A percentile compares a stretch with the other conserved stretches of the same genome.
Evolutionary conservation across 2,888 invertebrate species (phyloP).

Genomic region (Catotricha subobsoleta): DNA sequence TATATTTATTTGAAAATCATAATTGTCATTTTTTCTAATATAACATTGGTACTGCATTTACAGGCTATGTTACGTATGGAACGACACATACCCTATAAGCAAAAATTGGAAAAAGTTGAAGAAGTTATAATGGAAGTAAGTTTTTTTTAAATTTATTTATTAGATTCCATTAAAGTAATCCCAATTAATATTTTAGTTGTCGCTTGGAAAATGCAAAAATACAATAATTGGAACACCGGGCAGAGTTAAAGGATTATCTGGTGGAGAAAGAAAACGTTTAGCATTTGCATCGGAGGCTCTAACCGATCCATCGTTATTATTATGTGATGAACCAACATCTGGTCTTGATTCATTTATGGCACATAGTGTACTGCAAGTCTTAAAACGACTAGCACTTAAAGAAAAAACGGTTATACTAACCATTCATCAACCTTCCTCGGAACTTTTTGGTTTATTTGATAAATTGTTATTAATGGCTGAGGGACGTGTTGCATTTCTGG

Average conservation of each 20-base stretch:
- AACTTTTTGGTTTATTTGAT: constrained; percentile 78
- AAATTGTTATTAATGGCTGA: constrained; percentile 78
- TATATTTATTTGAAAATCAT: constrained; percentile 16
- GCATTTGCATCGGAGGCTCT: constrained; percentile 94
- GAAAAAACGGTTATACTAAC: constrained; percentile 85
- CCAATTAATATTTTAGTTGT: constrained; percentile 37
- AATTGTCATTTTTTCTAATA: background rate
- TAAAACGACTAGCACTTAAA: constrained; percentile 53
- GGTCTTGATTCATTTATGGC: constrained; percentile 96
- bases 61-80: constrained; percentile 78
- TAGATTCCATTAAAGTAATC: background rate
- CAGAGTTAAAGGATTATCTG: constrained; percentile 77
- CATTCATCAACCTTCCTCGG: constrained; percentile 90
- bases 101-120: constrained; percentile 61
- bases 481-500: constrained; percentile 76
- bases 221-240: constrained; percentile 82
- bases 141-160: too few relatives aligned
- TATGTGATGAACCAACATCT: constrained; percentile 95
- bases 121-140: constrained; percentile 70
- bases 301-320: constrained; percentile 86
- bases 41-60: too few relatives aligned
- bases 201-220: constrained; percentile 74
- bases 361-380: constrained; percentile 70
- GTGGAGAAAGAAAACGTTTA: constrained; percentile 87
- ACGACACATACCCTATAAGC: constrained; percentile 47